Evolutionary conservation across 2,113 vertebrate genomes (phyloP).

Genomic region (Vimba vimba): DNA sequence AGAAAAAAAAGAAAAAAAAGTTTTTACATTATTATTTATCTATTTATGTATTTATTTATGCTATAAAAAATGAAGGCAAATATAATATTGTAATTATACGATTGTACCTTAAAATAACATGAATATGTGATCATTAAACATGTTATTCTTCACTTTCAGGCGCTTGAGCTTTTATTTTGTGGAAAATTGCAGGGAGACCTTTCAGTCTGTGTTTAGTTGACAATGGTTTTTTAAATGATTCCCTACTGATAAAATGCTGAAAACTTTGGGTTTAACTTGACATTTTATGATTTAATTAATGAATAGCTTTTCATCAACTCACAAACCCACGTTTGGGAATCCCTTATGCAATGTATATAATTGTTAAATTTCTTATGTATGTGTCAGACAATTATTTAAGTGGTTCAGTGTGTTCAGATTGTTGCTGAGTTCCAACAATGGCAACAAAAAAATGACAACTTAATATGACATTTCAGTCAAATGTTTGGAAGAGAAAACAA

Average conservation of each 20-base stretch:
- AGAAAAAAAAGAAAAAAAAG: not conserved
- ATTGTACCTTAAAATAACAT: not conserved
- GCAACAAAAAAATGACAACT: not conserved
- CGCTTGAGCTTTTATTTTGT: not conserved
- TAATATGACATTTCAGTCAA: not conserved
- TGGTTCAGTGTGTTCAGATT: not conserved
- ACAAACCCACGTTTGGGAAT: not conserved
- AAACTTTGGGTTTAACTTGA: not conserved
- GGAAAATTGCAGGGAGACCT: too few species aligned
- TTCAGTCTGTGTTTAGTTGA: too few species aligned
- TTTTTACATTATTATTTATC: not conserved
- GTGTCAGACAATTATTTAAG: not conserved
- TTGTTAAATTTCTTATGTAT: not conserved
- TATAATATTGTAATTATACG: not conserved
- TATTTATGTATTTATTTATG: not conserved
- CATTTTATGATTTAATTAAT: not conserved
- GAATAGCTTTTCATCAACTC: not conserved
- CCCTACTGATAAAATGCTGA: too few species aligned
- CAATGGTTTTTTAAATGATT: too few species aligned
- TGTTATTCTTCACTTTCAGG: not conserved
- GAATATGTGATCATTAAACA: not conserved
- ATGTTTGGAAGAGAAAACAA: conserved; percentile 7
- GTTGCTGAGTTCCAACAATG: not conserved
- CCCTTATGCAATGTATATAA: not conserved
- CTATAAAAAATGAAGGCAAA: not conserved